phyloP scores from a whole-genome alignment of 2,797 vertebrate genomes.

The Peromyscus eremicus region DNA sequence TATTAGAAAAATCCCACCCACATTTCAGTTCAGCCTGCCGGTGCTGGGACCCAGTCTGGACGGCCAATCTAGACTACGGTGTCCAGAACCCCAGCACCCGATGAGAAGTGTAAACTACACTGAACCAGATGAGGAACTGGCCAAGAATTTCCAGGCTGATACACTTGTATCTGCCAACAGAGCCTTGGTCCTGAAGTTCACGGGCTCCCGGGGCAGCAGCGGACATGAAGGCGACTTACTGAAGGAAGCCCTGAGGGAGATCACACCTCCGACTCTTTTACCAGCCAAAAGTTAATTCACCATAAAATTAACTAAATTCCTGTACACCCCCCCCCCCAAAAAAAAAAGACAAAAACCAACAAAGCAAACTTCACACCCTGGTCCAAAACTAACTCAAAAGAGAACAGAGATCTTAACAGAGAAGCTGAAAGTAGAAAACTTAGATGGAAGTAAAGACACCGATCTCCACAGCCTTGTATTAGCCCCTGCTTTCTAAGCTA shows the following conservation, averaged over 20 bases:
- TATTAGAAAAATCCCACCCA: neutral
- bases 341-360: neutral
- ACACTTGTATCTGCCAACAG: neutral
- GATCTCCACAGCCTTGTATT: neutral
- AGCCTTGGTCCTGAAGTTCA: neutral
- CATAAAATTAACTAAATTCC: neutral
- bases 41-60: neutral
- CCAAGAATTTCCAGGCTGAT: neutral
- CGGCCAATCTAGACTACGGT: neutral
- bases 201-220: neutral
- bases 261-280: neutral
- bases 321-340: neutral
- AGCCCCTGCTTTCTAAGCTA: neutral
- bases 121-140: neutral
- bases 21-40: neutral
- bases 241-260: neutral
- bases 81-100: neutral
- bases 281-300: neutral
- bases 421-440: neutral
- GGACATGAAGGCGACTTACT: fast-evolving
- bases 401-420: neutral
- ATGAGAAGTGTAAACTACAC: neutral
- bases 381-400: neutral
- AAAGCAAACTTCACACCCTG: neutral
- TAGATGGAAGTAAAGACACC: neutral